Percentiles rank a stretch among this genome's conserved stretches.
Evolutionary conservation across 1,140 invertebrate species (phyloP).

Genomic region (Drosophila repleta): DNA sequence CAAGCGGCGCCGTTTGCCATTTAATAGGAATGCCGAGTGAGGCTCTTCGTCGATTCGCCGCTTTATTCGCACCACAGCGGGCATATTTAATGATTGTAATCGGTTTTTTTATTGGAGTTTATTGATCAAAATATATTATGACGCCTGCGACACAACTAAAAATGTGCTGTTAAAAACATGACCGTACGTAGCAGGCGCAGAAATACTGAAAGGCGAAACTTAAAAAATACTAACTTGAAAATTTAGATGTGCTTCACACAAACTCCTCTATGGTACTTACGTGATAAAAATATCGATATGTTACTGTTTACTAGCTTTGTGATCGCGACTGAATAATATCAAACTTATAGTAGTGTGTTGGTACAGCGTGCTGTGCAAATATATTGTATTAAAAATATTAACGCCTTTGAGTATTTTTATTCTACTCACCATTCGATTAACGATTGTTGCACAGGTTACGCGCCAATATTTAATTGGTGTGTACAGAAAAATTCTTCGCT

Average conservation of each 20-base stretch:
- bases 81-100: conserved; percentile 82
- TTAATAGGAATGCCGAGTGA: conserved; percentile 85
- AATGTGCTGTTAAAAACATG: conserved; percentile 30
- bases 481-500: no score
- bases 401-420: no score
- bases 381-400: neutral
- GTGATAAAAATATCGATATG: no score
- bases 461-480: no score
- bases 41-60: conserved; percentile 86
- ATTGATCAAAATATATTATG: neutral
- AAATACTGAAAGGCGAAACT: neutral
- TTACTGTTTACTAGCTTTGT: no score
- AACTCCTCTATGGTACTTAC: no score
- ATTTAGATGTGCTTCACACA: no score
- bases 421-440: no score
- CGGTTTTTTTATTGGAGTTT: conserved; percentile 24
- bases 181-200: neutral
- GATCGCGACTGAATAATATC: no score
- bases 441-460: no score
- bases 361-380: no score
- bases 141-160: conserved; percentile 15
- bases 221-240: neutral
- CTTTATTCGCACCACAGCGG: conserved; percentile 86
- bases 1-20: conserved; percentile 85
- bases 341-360: no score